A percentile compares a stretch with the other conserved stretches of the same genome.
phyloP scores from a whole-genome alignment of 2,888 invertebrate species.

The Sesamia inferens region DNA sequence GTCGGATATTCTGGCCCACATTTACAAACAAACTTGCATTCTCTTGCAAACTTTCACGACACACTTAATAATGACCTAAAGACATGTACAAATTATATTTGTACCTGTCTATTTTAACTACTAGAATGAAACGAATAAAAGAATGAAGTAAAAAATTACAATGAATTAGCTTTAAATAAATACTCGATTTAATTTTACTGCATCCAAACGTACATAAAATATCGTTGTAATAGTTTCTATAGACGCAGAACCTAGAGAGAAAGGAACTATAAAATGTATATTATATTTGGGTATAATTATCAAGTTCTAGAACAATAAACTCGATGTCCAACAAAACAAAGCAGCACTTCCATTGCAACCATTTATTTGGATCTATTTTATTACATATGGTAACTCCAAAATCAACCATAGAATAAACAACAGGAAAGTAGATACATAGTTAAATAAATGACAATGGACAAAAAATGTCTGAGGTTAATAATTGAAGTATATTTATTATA shows the following conservation, averaged over 20 bases:
- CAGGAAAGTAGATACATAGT: neutral
- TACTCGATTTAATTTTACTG: neutral
- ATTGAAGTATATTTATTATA: neutral
- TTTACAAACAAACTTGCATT: conserved; percentile 57
- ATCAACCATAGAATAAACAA: neutral
- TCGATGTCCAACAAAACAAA: neutral
- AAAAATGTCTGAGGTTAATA: neutral
- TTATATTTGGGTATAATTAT: neutral
- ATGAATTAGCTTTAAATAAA: neutral
- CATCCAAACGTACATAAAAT: neutral
- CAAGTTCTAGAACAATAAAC: neutral
- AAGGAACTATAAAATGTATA: neutral
- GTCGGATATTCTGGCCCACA: conserved; percentile 41
- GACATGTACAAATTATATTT: conserved; percentile 58
- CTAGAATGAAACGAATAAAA: conserved; percentile 17
- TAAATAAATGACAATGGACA: neutral
- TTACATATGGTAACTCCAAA: neutral
- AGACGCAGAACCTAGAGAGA: neutral
- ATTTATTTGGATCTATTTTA: neutral
- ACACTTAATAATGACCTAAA: conserved; percentile 52
- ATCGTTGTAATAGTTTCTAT: neutral
- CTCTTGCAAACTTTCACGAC: conserved; percentile 61
- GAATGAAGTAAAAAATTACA: neutral
- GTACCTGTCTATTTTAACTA: conserved; percentile 37
- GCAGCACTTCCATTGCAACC: neutral